phyloP scores from a whole-genome alignment of 2,888 invertebrate species.

The Drepanosiphum platanoidis region DNA sequence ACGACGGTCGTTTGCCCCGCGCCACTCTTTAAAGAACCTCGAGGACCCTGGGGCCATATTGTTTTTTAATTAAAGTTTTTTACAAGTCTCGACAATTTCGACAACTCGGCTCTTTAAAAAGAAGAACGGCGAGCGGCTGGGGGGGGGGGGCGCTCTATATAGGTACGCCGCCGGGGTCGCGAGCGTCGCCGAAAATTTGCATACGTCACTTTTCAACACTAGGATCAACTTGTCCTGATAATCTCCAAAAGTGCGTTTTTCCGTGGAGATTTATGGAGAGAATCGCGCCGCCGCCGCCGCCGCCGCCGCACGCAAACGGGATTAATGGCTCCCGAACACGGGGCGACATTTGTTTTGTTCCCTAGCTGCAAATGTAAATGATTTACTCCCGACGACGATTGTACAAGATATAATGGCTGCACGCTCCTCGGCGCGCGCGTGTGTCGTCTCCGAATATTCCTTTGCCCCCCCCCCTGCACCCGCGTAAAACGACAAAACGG shows the following conservation, averaged over 20 bases:
- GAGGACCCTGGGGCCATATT: slow-evolving; percentile 61
- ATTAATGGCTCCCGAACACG: slow-evolving; percentile 47
- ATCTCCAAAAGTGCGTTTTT: slow-evolving; percentile 55
- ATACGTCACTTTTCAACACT: slow-evolving; percentile 61
- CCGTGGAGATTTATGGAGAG: slow-evolving; percentile 55
- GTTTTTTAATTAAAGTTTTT: slow-evolving; percentile 62
- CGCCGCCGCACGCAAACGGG: no score
- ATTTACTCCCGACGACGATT: slow-evolving; percentile 28
- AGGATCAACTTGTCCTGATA: slow-evolving; percentile 61
- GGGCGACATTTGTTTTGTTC: slow-evolving; percentile 49
- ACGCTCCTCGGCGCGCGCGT: no score
- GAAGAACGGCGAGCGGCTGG: no score
- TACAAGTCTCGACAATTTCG: slow-evolving; percentile 59
- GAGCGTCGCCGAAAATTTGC: slow-evolving; percentile 47
- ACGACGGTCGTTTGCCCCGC: not conserved
- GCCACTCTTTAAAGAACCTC: slow-evolving; percentile 54
- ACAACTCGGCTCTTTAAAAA: slow-evolving; percentile 58
- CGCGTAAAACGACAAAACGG: no score
- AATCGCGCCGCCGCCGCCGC: slow-evolving; percentile 23
- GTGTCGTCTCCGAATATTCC: no score
- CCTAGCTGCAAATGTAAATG: slow-evolving; percentile 49
- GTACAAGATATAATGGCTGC: not conserved
- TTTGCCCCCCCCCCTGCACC: no score
- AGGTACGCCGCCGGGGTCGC: not conserved
- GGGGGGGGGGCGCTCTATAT: no score